Conservation (phyloP, 2,888 invertebrate genomes). For the Trissolcus brochymenae region DNA sequence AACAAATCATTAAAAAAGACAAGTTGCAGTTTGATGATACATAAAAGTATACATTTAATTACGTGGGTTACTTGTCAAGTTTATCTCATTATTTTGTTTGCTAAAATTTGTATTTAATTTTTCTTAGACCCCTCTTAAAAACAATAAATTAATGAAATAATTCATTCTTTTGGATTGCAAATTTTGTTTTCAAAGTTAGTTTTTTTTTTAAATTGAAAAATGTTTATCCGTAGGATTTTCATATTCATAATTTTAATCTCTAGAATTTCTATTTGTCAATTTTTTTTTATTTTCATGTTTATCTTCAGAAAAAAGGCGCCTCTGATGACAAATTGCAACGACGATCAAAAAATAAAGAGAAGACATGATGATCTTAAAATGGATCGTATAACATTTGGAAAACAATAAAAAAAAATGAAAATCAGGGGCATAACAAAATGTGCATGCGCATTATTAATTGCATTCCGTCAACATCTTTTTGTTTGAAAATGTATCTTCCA, state of each 20-base stretch:
- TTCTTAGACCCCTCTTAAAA: too few relatives aligned
- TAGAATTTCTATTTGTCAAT: too few relatives aligned
- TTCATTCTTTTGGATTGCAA: too few relatives aligned
- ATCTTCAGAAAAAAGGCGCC: constrained; percentile 37
- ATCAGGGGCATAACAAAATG: constrained; percentile 49
- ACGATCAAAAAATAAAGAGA: constrained; percentile 42
- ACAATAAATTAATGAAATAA: too few relatives aligned
- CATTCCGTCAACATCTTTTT: constrained; percentile 34
- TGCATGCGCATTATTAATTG: constrained; percentile 47
- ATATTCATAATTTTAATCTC: too few relatives aligned
- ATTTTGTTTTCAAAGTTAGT: too few relatives aligned
- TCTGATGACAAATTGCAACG: constrained; percentile 43
- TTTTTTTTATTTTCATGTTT: background rate
- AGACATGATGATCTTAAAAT: constrained; percentile 53
- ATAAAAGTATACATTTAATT: constrained; percentile 5
- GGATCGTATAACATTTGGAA: constrained; percentile 48
- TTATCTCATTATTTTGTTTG: background rate
- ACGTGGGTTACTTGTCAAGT: constrained; percentile 8
- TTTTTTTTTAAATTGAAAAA: too few relatives aligned
- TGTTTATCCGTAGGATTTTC: too few relatives aligned
- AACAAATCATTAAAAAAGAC: constrained; percentile 11
- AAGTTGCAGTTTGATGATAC: constrained; percentile 28
- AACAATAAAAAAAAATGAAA: constrained; percentile 38
- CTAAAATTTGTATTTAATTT: too few relatives aligned
- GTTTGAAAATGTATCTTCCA: background rate